A percentile compares a stretch with the other conserved stretches of the same genome.
phyloP scores from a whole-genome alignment of 2,113 vertebrate genomes.

The Sylvia atricapilla region DNA sequence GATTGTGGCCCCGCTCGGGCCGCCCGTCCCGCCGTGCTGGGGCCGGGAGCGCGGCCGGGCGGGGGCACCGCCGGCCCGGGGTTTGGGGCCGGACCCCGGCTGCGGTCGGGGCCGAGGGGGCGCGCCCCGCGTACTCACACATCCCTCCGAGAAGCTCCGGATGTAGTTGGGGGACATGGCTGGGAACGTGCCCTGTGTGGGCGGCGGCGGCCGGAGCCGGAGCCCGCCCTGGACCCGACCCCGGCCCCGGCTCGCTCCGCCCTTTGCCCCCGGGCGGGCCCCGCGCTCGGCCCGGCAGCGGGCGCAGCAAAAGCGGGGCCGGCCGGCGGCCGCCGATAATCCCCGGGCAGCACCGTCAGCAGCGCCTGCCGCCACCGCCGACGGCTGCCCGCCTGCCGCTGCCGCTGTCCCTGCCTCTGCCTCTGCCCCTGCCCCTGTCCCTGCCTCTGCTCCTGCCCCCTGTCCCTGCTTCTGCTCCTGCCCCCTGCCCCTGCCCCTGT shows the following conservation, averaged over 20 bases:
- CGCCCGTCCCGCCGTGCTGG: neutral
- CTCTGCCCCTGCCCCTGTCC: no score
- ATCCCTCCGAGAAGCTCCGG: slow-evolving; percentile 88
- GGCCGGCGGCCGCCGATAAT: neutral
- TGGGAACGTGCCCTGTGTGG: slow-evolving; percentile 33
- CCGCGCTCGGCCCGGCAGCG: neutral
- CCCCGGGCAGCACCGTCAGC: neutral
- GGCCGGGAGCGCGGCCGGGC: neutral
- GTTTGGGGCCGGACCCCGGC: neutral
- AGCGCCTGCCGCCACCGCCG: neutral
- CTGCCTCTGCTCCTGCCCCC: no score
- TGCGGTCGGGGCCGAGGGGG: neutral
- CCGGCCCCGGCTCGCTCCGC: slow-evolving; percentile 43
- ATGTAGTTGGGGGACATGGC: slow-evolving; percentile 87
- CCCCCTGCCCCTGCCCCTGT: no score
- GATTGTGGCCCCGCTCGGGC: neutral
- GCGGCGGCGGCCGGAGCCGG: neutral
- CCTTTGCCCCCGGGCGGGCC: slow-evolving; percentile 60
- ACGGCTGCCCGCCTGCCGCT: neutral
- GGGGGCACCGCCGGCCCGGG: neutral
- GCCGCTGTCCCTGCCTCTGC: no score
- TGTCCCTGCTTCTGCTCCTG: no score
- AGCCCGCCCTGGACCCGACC: neutral
- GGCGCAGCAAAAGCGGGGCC: neutral
- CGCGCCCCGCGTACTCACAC: slow-evolving; percentile 75